Evolutionary conservation across 2,888 invertebrate species (phyloP).

Genomic region (Hesperia comma): DNA sequence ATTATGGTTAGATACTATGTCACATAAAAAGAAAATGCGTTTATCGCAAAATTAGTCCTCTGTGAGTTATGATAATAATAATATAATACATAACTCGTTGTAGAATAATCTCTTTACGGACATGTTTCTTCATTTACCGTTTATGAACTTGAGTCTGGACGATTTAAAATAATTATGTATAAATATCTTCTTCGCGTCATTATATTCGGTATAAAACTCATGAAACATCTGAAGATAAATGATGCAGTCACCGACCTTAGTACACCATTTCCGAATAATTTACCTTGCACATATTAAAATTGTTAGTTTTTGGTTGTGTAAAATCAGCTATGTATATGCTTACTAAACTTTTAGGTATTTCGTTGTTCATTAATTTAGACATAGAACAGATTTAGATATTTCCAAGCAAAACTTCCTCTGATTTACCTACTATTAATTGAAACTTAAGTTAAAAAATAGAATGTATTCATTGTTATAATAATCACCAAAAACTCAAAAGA

Average conservation of each 20-base stretch:
- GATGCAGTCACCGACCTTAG: background rate
- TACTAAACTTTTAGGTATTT: background rate
- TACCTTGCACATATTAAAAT: background rate
- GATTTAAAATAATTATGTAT: background rate
- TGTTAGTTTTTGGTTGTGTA: background rate
- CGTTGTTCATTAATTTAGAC: too few relatives aligned
- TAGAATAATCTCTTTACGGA: background rate
- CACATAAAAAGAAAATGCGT: background rate
- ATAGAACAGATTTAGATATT: too few relatives aligned
- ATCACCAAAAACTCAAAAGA: too few relatives aligned
- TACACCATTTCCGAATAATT: background rate
- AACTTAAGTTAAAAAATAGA: too few relatives aligned
- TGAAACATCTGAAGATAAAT: conserved; percentile 1
- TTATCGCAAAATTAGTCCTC: background rate
- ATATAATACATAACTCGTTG: background rate
- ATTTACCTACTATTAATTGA: too few relatives aligned
- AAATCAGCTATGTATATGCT: too few relatives aligned
- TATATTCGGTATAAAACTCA: background rate
- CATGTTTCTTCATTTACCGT: background rate
- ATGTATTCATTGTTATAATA: too few relatives aligned
- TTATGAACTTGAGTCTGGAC: background rate
- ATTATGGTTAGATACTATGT: background rate
- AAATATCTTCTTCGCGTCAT: background rate
- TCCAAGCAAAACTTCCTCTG: too few relatives aligned
- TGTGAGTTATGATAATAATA: background rate